Evolutionary conservation across 2,113 vertebrate species (phyloP), one percentile per base, ranked within the genome.

Genomic region (Pterophyllum scalare): DNA sequence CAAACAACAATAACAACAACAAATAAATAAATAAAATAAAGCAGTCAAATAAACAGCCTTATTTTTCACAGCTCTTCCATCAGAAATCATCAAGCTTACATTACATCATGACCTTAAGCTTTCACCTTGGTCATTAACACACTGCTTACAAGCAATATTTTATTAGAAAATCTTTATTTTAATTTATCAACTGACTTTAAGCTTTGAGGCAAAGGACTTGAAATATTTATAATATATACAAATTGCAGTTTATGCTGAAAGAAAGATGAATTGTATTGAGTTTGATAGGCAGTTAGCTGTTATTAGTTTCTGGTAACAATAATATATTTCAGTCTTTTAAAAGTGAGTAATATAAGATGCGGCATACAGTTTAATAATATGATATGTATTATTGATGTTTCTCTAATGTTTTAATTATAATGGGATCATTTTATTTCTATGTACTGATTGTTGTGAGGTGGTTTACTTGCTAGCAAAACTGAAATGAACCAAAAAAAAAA

Each of bases 1-100:
- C 38, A 67, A 67, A 65, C 31, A 31, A 31, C 2, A 28, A 28
- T 3, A 28, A 28, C 28, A 28, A 28, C 2, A 65, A 24, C 14
- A 15, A 13, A 49, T n/a, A 26, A 95, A 96, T 95, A 96, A 95
- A 96, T 96, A 38, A 26, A 95, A 96, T 95, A 96, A 95, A 96
- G 96, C 93, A 95, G 96, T 94, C 96, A 96, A 97, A 97, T 97
- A 96, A 97, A 95, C 94, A 96, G 94, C 95, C 95, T 88, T 95
- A 97, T 97, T 96, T 97, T 96, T 96, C 96, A 75, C 75, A 94
- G 95, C 93, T 85, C 43, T 84, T 75, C 26, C n/a, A 58, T 20
- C 19, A 62, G 14, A 38, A 95, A 91, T 93, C 7, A 43, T 74
- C 28, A 93, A 91, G 70, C 49, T 46, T 70, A 2, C 6, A 33